Evolutionary conservation across 2,113 vertebrate genomes (phyloP).

Genomic region (Chionodraco myersi): DNA sequence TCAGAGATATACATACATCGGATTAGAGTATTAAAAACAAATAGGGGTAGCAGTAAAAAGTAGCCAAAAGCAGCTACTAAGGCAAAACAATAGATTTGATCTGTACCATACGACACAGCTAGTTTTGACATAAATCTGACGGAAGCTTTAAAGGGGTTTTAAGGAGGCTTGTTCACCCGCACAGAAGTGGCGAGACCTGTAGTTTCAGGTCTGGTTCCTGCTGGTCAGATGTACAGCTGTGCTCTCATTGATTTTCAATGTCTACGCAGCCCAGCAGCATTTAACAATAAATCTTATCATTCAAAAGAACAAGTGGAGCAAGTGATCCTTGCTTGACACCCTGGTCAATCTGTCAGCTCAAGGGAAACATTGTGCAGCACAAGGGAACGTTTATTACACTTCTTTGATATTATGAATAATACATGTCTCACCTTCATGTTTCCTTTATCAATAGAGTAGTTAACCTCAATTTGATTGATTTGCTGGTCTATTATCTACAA

Average conservation of each 20-base stretch:
- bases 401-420: slow-evolving; percentile 34
- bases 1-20: slow-evolving; percentile 30
- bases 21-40: not conserved
- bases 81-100: slow-evolving; percentile 47
- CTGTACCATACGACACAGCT: not conserved
- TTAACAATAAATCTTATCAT: slow-evolving; percentile 70
- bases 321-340: slow-evolving; percentile 49
- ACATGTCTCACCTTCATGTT: slow-evolving; percentile 1
- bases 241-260: slow-evolving; percentile 67
- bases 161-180: slow-evolving; percentile 50
- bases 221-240: slow-evolving; percentile 69
- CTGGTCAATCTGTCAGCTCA: slow-evolving; percentile 54
- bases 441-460: not conserved
- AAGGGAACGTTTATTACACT: slow-evolving; percentile 38
- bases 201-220: slow-evolving; percentile 43
- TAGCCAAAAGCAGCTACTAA: not conserved
- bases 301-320: slow-evolving; percentile 68
- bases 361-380: slow-evolving; percentile 41
- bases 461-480: not conserved
- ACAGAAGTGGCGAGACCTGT: slow-evolving; percentile 32
- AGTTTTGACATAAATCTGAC: slow-evolving; percentile 59
- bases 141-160: slow-evolving; percentile 49
- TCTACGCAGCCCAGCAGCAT: slow-evolving; percentile 53
- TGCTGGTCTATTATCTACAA: slow-evolving; percentile 6
- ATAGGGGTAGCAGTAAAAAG: not conserved